A percentile compares a stretch with the other conserved stretches of the same genome.
phyloP scores from a whole-genome alignment of 2,888 invertebrate species.

The Ophioninae sp. region DNA sequence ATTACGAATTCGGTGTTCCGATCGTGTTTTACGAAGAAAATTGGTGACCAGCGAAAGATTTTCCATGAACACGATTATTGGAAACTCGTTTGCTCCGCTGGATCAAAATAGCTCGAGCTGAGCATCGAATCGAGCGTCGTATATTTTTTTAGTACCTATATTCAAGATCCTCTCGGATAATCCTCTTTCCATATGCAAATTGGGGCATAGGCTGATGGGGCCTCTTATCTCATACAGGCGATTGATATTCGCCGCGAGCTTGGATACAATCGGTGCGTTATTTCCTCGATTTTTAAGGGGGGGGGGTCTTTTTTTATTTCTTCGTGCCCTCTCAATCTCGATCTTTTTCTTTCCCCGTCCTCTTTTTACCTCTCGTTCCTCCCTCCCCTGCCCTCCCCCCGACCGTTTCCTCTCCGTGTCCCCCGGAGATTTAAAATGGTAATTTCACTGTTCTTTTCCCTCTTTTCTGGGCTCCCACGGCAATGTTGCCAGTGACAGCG shows the following conservation, averaged over 20 bases:
- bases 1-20: too few species aligned
- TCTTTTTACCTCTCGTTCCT: not conserved
- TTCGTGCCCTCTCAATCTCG: slow-evolving; percentile 18
- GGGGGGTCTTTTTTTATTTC: slow-evolving; percentile 22
- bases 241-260: slow-evolving; percentile 24
- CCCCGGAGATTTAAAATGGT: slow-evolving; percentile 69
- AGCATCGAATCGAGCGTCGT: too few species aligned
- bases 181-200: not conserved
- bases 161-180: not conserved
- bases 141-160: not conserved
- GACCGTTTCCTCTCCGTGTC: slow-evolving; percentile 28
- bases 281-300: slow-evolving; percentile 20
- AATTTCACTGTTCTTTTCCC: slow-evolving; percentile 68
- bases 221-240: not conserved
- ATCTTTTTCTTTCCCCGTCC: slow-evolving; percentile 11
- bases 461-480: slow-evolving; percentile 61
- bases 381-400: slow-evolving; percentile 23
- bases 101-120: too few species aligned
- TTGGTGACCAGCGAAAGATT: too few species aligned
- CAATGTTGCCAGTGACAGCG: slow-evolving; percentile 72
- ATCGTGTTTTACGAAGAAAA: too few species aligned
- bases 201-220: not conserved
- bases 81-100: too few species aligned
- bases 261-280: not conserved
- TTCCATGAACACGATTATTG: too few species aligned